Evolutionary conservation across 2,888 invertebrate species (phyloP).

Genomic region (Drosophila hawaiiensis): DNA sequence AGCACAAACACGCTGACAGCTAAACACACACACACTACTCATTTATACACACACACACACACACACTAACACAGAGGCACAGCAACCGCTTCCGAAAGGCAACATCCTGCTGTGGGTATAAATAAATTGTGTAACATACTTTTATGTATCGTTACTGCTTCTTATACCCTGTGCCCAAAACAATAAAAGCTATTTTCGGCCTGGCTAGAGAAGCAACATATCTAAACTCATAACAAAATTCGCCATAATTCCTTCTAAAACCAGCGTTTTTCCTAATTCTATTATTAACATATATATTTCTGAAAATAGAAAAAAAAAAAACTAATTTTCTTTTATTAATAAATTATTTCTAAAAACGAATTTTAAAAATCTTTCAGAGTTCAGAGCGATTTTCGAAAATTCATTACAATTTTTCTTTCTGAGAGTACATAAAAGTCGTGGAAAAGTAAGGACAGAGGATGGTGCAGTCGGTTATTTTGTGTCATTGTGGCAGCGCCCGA

Average conservation of each 20-base stretch:
- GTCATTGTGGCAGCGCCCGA: not conserved
- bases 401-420: not conserved
- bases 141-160: slow-evolving; percentile 32
- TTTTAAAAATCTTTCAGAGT: fast-evolving
- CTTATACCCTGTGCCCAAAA: not conserved
- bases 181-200: not conserved
- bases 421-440: not conserved
- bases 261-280: not conserved
- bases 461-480: not conserved
- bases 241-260: not conserved
- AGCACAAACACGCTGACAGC: slow-evolving; percentile 40
- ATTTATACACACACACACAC: not conserved
- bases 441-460: not conserved
- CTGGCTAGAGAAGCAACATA: too few species aligned
- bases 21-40: slow-evolving; percentile 12
- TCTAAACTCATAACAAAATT: not conserved
- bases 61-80: not conserved
- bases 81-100: slow-evolving; percentile 56
- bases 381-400: not conserved
- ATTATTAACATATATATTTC: not conserved
- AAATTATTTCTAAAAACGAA: not conserved
- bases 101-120: slow-evolving; percentile 67
- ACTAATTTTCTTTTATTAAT: not conserved
- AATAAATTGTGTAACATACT: slow-evolving; percentile 76
- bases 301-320: fast-evolving